Evolutionary conservation across 2,888 invertebrate species (phyloP).

Genomic region (Malacosoma neustria): DNA sequence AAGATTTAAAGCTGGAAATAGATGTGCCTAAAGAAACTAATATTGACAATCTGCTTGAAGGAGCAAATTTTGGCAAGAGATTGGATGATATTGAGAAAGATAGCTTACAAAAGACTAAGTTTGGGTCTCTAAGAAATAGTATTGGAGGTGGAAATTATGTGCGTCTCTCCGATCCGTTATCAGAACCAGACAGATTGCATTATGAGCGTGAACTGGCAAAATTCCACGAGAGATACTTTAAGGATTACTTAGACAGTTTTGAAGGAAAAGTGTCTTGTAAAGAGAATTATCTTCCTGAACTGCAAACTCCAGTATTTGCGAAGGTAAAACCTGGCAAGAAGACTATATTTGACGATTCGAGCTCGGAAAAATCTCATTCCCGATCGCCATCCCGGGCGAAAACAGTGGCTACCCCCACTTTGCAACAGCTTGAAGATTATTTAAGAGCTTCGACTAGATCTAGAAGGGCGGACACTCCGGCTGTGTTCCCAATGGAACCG

Average conservation of each 20-base stretch:
- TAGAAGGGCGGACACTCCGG: constrained; percentile 51
- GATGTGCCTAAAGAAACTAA: constrained; percentile 1
- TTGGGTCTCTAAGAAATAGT: constrained; percentile 58
- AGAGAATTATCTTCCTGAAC: constrained; percentile 61
- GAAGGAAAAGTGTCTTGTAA: constrained; percentile 48
- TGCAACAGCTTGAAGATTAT: constrained; percentile 67
- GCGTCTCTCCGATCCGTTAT: constrained; percentile 50
- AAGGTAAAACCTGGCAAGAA: constrained; percentile 58
- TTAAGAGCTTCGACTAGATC: constrained; percentile 47
- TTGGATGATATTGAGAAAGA: constrained; percentile 43
- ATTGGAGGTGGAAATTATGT: constrained; percentile 56
- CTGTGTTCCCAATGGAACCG: constrained; percentile 70
- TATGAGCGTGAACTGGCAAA: constrained; percentile 62
- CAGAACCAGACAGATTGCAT: constrained; percentile 47
- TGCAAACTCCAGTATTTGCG: constrained; percentile 63
- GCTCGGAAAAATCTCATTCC: constrained; percentile 37
- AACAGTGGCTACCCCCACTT: constrained; percentile 53
- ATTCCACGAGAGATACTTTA: constrained; percentile 59
- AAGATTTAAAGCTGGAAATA: constrained; percentile 31
- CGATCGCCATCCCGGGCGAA: constrained; percentile 54
- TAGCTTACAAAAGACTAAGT: constrained; percentile 53
- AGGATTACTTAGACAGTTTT: constrained; percentile 52
- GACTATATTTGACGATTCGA: constrained; percentile 44
- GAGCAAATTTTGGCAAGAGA: constrained; percentile 36
- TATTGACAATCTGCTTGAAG: constrained; percentile 25